These are phyloP conservation scores for Melitaea cinxia DNA, from an alignment of 1,140 invertebrate genomes.

Conservation along the genomic window DNA sequence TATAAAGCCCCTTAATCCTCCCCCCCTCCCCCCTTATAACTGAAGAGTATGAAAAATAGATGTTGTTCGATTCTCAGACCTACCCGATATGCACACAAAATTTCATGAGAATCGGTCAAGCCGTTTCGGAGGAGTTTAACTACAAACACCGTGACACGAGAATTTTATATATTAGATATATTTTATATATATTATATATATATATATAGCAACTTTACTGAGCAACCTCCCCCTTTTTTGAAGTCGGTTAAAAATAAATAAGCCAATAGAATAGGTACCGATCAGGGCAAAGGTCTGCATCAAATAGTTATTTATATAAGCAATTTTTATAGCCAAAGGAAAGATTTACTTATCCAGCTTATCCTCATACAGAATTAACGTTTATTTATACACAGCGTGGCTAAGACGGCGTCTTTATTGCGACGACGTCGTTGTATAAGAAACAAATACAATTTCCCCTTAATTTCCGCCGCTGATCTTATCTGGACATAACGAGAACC, in stretches of 20 bases:
- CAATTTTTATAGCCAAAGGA: slow-evolving; percentile 24
- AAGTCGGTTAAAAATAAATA: not conserved
- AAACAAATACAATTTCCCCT: slow-evolving; percentile 79
- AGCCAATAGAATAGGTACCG: slow-evolving; percentile 11
- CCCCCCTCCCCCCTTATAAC: too few species aligned
- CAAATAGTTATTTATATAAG: slow-evolving; percentile 32
- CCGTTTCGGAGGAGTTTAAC: too few species aligned
- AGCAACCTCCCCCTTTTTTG: too few species aligned
- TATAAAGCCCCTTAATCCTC: too few species aligned
- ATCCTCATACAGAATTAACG: slow-evolving; percentile 48
- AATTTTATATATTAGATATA: too few species aligned
- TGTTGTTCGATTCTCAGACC: too few species aligned
- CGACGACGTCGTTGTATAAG: slow-evolving; percentile 66
- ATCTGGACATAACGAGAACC: slow-evolving; percentile 69
- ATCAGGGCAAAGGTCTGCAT: slow-evolving; percentile 9
- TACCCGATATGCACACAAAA: too few species aligned
- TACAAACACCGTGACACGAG: too few species aligned
- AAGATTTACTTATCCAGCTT: slow-evolving; percentile 31
- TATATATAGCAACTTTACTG: too few species aligned
- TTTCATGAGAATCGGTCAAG: too few species aligned
- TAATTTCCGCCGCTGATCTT: slow-evolving; percentile 75
- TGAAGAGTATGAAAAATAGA: too few species aligned
- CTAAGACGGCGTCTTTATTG: slow-evolving; percentile 61
- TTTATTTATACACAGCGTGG: slow-evolving; percentile 54
- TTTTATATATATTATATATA: too few species aligned